Conservation (phyloP, 2,888 invertebrate species). For the Listrodromus nycthemerus region DNA sequence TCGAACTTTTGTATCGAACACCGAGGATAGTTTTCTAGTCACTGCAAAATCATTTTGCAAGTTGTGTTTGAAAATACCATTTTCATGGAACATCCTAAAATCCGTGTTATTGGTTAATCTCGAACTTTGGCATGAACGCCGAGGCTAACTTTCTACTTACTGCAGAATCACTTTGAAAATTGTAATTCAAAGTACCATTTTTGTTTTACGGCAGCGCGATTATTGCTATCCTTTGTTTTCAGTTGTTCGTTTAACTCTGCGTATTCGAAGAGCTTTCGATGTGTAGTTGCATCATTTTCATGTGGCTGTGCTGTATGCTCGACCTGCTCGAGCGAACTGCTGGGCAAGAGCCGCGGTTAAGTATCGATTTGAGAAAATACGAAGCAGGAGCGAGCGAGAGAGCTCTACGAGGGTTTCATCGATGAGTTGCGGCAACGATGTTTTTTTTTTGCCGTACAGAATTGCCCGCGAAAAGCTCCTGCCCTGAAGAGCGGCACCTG, state of each 20-base stretch:
- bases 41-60: no score
- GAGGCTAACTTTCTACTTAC: no score
- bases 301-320: slow-evolving; percentile 51
- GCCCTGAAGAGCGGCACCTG: background rate
- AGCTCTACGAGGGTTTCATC: slow-evolving; percentile 25
- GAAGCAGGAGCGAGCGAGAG: slow-evolving; percentile 13
- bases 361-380: slow-evolving; percentile 72
- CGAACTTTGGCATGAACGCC: no score
- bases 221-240: background rate
- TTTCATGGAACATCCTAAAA: no score
- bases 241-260: slow-evolving; percentile 17
- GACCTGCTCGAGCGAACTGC: slow-evolving; percentile 62
- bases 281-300: background rate
- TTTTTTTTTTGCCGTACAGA: slow-evolving; percentile 6
- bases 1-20: no score
- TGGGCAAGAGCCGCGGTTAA: slow-evolving; percentile 59
- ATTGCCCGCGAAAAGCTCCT: slow-evolving; percentile 8
- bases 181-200: no score
- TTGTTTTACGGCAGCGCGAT: background rate
- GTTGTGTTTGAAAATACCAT: no score
- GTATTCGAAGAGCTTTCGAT: background rate
- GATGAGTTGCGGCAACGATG: slow-evolving; percentile 7
- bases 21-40: no score
- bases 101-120: no score
- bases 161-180: no score